Conservation (phyloP, 2,113 vertebrate genomes). For the Castor canadensis region DNA sequence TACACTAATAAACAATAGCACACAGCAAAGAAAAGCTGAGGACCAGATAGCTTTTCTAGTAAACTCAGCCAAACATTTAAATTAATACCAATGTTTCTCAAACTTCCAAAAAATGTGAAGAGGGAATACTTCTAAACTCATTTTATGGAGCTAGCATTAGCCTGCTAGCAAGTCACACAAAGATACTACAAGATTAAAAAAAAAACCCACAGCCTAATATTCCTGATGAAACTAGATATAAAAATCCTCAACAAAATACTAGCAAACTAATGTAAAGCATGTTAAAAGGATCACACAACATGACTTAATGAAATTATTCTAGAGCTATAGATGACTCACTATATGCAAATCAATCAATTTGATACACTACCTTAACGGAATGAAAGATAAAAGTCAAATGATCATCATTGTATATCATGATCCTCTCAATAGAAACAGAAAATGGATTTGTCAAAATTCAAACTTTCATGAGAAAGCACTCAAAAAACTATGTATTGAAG, state of each 20-base stretch:
- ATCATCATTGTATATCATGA: not conserved
- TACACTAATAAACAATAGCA: too few species aligned
- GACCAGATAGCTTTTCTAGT: too few species aligned
- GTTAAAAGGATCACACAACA: too few species aligned
- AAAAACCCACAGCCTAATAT: not conserved
- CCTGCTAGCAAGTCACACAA: not conserved
- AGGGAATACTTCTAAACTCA: too few species aligned
- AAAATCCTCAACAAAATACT: not conserved
- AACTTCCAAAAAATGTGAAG: too few species aligned
- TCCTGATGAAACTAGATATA: not conserved
- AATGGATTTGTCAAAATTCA: not conserved
- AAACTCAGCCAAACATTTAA: too few species aligned
- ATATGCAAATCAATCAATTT: not conserved
- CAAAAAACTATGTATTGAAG: not conserved
- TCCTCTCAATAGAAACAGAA: not conserved
- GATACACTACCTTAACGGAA: not conserved
- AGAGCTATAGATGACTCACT: too few species aligned
- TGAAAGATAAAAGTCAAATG: too few species aligned
- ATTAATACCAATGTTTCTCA: too few species aligned
- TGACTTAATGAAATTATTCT: too few species aligned
- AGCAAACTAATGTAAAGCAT: not conserved
- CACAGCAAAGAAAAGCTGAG: too few species aligned
- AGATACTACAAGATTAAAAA: not conserved
- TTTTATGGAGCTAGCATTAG: not conserved
- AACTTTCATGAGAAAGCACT: not conserved